Base-by-base conservation (phyloP, 2,797 vertebrate genomes). In the Arremon aurantiirostris region DNA sequence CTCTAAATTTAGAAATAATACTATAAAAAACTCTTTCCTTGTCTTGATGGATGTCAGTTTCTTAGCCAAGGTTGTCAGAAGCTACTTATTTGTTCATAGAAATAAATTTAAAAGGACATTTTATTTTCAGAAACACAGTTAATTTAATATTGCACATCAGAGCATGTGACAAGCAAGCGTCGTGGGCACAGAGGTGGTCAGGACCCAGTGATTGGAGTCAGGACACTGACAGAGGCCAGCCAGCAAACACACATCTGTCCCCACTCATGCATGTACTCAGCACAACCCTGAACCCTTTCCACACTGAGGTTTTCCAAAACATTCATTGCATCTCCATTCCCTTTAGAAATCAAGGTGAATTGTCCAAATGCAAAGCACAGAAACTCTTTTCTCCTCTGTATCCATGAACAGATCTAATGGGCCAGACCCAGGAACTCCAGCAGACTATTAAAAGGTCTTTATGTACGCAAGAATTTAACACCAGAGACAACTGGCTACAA, bases 1-100 rank as follows among this genome's bases (percentile, higher is more conserved):
- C 60, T 35, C 69, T 79, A 84, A 57, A 77, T 95, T 93, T 94
- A 95, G 93, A 95, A 96, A 89, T 84, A 94, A 86, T 72, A 64
- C 52, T 24, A 49, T 30, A 86, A 90, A 86, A 72, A 92, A 52
- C n/a, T 86, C 64, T 83, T 92, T 84, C 7, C 5, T n/a, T 46
- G 34, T 80, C 78, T 94, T 73, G 82, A 95, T 82, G 64, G 75
- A 88, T 64, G 37, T 15, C 77, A 85, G 14, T 77, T 71, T 82
- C 63, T 60, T 26, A 75, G 71, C 41, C 82, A 86, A 30, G 8
- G 19, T 19, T 95, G 78, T 95, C 84, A 94, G 64, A 95, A 89
- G 28, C 52, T 77, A 26, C 11, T 76, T 93, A 61, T 79, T 82
- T 79, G 11, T 35, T 80, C 82, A 70, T 12, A 34, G 27, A 89